Evolutionary conservation across 2,113 vertebrate genomes (phyloP).

Genomic region (Camelus dromedarius): DNA sequence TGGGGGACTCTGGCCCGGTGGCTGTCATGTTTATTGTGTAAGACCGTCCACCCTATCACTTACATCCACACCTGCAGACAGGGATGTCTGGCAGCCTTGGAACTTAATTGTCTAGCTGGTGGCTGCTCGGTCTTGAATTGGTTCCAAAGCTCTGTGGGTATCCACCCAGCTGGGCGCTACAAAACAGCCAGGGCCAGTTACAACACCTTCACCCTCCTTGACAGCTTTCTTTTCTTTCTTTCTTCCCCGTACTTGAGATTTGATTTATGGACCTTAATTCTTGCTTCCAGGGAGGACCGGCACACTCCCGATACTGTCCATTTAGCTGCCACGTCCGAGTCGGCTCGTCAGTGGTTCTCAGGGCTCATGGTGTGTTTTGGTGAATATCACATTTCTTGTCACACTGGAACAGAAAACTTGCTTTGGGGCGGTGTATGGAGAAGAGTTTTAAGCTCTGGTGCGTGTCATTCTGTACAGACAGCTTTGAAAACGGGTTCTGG

Average conservation of each 20-base stretch:
- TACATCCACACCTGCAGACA: not conserved
- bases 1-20: not conserved
- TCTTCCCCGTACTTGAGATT: not conserved
- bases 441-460: conserved; percentile 15
- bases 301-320: not conserved
- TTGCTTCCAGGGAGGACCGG: conserved; percentile 44
- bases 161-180: not conserved
- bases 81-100: not conserved
- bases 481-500: conserved; percentile 3
- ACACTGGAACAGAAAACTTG: conserved; percentile 38
- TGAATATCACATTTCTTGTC: conserved; percentile 20
- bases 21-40: not conserved
- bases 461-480: not conserved
- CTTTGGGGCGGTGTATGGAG: conserved; percentile 30
- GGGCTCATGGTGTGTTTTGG: not conserved
- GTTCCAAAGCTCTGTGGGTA: conserved; percentile 49
- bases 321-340: conserved; percentile 1
- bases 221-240: conserved; percentile 21
- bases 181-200: not conserved
- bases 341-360: not conserved
- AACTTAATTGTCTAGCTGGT: not conserved
- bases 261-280: conserved; percentile 60
- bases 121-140: not conserved
- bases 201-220: accelerated
- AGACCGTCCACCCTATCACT: not conserved